These are phyloP conservation scores for Sterna hirundo DNA, from an alignment of 2,113 vertebrate genomes.

Conservation along the genomic window DNA sequence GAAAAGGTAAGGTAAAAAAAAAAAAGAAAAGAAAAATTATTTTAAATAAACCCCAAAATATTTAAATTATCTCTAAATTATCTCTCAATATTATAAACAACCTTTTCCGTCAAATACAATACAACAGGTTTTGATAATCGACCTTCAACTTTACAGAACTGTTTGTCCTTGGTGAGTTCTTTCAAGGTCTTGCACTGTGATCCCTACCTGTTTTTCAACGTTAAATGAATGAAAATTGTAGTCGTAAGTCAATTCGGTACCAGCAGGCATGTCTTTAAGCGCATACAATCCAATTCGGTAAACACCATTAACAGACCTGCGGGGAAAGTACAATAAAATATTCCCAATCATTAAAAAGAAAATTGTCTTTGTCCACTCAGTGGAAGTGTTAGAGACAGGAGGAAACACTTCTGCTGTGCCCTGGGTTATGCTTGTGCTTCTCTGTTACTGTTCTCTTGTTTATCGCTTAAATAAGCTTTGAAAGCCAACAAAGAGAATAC, in stretches of 20 bases:
- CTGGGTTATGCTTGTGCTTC: not conserved
- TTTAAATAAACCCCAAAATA: not conserved
- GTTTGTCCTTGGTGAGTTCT: not conserved
- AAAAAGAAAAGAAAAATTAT: not conserved
- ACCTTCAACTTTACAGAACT: not conserved
- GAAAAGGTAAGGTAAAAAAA: not conserved
- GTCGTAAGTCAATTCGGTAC: constrained; percentile 95
- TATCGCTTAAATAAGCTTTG: not conserved
- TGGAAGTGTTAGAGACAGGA: not conserved
- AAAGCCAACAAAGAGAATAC: not conserved
- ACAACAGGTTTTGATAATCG: not conserved
- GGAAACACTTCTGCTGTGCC: not conserved
- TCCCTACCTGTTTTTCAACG: constrained; percentile 92
- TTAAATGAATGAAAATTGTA: constrained; percentile 99
- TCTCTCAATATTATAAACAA: not conserved
- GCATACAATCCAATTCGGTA: constrained; percentile 96
- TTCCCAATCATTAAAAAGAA: not conserved
- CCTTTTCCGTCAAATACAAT: not conserved
- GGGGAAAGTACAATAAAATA: not conserved
- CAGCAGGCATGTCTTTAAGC: constrained; percentile 90
- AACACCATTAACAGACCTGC: constrained; percentile 96
- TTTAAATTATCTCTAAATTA: not conserved
- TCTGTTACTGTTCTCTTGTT: not conserved
- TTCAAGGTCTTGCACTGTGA: not conserved
- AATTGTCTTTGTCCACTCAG: not conserved